Evolutionary conservation across 2,888 invertebrate species (phyloP).

Genomic region (Tetramorium bicarinatum): DNA sequence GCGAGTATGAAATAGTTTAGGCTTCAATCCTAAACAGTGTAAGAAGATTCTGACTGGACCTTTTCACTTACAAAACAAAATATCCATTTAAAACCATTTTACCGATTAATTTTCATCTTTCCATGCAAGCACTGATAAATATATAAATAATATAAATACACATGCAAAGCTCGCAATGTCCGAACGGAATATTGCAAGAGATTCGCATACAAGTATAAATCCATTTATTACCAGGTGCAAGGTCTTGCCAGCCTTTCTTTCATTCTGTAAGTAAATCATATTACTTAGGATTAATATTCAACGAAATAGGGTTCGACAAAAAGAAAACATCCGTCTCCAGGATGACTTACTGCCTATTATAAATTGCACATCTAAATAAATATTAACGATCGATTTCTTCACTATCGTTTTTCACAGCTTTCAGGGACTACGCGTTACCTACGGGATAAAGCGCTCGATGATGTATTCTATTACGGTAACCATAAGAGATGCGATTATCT

Average conservation of each 20-base stretch:
- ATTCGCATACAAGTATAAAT: conserved; percentile 1
- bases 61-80: conserved; percentile 11
- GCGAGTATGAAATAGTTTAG: conserved; percentile 44
- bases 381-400: conserved; percentile 56
- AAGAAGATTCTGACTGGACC: conserved; percentile 19
- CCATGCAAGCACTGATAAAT: not conserved
- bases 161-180: conserved; percentile 2
- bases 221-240: conserved; percentile 7
- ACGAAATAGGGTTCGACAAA: conserved; percentile 56
- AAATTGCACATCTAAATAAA: conserved; percentile 59
- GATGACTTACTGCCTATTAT: conserved; percentile 61
- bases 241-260: conserved; percentile 14
- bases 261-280: conserved; percentile 46
- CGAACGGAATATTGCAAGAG: not conserved
- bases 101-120: not conserved
- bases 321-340: conserved; percentile 73
- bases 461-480: conserved; percentile 56
- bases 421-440: conserved; percentile 53
- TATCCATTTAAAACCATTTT: not conserved
- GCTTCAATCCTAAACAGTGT: conserved; percentile 25
- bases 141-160: conserved; percentile 11
- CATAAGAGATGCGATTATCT: conserved; percentile 55
- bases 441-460: conserved; percentile 54
- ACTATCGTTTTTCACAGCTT: conserved; percentile 39
- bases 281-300: conserved; percentile 57